Evolutionary conservation across 2,113 vertebrate species (phyloP), one percentile per base, ranked within the genome.

Genomic region (Notothenia rossii): DNA sequence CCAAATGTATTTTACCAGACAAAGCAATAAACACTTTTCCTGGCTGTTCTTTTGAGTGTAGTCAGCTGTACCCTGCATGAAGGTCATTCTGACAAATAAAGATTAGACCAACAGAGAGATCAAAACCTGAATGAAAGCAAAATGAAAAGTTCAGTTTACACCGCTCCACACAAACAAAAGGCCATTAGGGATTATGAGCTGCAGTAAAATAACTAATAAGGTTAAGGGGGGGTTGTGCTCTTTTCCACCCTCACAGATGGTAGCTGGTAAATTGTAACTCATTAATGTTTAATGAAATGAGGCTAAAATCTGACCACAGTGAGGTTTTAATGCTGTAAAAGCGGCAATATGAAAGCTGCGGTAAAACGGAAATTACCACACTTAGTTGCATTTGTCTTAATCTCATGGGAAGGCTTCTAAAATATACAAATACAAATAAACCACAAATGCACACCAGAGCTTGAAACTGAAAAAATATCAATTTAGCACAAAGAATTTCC

Each of bases 221-320:
- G 18, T 67, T 53, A 51, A 17, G 7, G 22, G 62, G 29, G 18
- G 22, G 14, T 72, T 61, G 18, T 73, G 33, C n/a, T 43, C 8
- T 11, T 73, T 15, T 63, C 50, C 22, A 18, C 36, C 33, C 48
- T 64, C 56, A 9, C 51, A 75, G 25, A 66, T 72, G 50, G 79
- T n/a, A 58, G 25, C 67, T 18, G 62, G 20, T 71, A 40, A 75
- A 72, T 76, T 10, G 12, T n/a, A 73, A 14, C 10, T 51, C 18
- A 48, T 82, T 73, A 81, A 77, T 73, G 22, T 84, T 84, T 64
- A 68, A 80, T 67, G 5, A 71, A 61, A 74, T 71, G 36, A 50
- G 20, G 45, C 45, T 18, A 45, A 74, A 70, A 51, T 72, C n/a
- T 72, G 61, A 87, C 73, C 46, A 70, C 67, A 55, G 7, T 51